Percentiles rank a stretch among this genome's conserved stretches.
Conservation (phyloP, 2,888 invertebrate genomes). For the Anaspis maculata region DNA sequence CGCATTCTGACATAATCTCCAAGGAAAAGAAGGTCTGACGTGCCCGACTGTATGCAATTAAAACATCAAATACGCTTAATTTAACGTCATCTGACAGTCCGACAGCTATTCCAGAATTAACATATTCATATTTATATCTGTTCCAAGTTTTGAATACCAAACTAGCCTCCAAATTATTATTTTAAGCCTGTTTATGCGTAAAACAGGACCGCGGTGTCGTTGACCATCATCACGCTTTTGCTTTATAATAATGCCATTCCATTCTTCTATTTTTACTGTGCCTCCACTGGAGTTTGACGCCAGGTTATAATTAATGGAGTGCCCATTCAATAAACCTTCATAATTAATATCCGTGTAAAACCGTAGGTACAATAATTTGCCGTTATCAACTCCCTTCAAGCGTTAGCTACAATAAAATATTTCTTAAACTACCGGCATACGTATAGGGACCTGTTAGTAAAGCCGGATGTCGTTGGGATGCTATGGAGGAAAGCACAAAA, state of each 20-base stretch:
- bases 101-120: conserved; percentile 27
- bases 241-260: too few species aligned
- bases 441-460: too few species aligned
- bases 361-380: conserved; percentile 12
- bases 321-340: too few species aligned
- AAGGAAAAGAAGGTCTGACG: conserved; percentile 23
- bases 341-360: too few species aligned
- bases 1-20: conserved; percentile 28
- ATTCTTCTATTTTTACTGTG: too few species aligned
- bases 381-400: conserved; percentile 12
- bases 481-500: too few species aligned
- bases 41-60: conserved; percentile 26
- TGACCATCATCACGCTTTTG: conserved; percentile 11
- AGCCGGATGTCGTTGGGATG: too few species aligned
- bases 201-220: conserved; percentile 9
- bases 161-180: conserved; percentile 14
- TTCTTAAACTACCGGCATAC: too few species aligned
- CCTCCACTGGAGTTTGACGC: too few species aligned
- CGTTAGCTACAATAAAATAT: too few species aligned
- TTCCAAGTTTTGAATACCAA: conserved; percentile 15
- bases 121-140: conserved; percentile 27
- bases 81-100: conserved; percentile 26
- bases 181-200: conserved; percentile 15
- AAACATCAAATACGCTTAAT: conserved; percentile 28
- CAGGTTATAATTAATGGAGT: too few species aligned